Percentiles rank a stretch among this genome's conserved stretches.
These are phyloP conservation scores for Palythoa grandiflora DNA, from an alignment of 92 coral and sea anemone species.

Conservation along the genomic window DNA sequence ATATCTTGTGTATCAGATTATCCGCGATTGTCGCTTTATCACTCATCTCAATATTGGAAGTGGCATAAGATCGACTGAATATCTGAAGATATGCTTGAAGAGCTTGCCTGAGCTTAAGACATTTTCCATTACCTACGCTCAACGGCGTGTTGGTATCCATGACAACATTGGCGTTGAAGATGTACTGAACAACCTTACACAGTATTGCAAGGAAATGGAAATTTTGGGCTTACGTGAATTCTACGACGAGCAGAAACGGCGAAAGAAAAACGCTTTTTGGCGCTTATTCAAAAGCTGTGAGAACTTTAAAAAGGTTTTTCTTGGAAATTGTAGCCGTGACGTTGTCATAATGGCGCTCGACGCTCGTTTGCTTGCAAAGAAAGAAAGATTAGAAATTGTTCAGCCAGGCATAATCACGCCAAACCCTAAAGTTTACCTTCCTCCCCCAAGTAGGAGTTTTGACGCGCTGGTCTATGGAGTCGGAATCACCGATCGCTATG, in stretches of 20 bases:
- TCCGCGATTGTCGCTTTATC: constrained; percentile 22
- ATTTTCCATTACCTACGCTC: constrained; percentile 69
- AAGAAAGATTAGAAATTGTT: constrained; percentile 65
- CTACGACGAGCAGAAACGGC: constrained; percentile 64
- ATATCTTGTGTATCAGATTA: not conserved
- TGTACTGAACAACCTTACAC: constrained; percentile 65
- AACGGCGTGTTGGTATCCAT: constrained; percentile 53
- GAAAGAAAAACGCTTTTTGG: constrained; percentile 70
- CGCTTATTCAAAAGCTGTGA: constrained; percentile 65
- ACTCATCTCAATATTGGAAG: constrained; percentile 31
- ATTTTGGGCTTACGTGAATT: constrained; percentile 71
- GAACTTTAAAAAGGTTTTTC: constrained; percentile 63
- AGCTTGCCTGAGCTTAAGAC: constrained; percentile 66
- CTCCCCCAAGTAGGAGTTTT: constrained; percentile 77
- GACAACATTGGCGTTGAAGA: constrained; percentile 64
- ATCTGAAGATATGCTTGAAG: constrained; percentile 64
- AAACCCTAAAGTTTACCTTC: constrained; percentile 69
- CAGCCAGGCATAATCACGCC: constrained; percentile 84
- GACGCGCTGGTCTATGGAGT: constrained; percentile 78
- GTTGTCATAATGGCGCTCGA: constrained; percentile 84
- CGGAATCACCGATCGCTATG: constrained; percentile 36
- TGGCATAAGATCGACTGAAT: constrained; percentile 18
- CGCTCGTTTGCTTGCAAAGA: constrained; percentile 59
- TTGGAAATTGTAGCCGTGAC: constrained; percentile 72
- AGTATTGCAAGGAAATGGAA: constrained; percentile 70